Conservation (phyloP, 2,797 vertebrate species). For the Chelmon rostratus region DNA sequence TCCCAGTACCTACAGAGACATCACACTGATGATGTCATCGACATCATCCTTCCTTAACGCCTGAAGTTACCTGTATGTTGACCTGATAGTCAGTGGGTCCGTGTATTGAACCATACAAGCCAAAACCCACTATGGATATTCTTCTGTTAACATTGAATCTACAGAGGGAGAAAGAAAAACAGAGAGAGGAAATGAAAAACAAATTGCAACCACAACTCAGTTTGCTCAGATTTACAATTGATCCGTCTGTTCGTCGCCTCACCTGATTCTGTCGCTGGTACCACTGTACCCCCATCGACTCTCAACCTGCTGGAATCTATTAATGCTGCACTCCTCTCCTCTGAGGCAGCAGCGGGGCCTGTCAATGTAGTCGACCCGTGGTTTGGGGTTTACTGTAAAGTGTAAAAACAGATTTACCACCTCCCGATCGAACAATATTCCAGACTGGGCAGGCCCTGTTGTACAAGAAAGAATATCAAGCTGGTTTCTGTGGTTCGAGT, state of each 20-base stretch:
- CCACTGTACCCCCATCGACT: conserved; percentile 99
- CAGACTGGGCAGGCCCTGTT: conserved; percentile 95
- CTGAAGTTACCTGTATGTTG: conserved; percentile 93
- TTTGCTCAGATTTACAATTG: not conserved
- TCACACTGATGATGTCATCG: too few species aligned
- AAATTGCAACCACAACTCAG: not conserved
- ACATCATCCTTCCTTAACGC: too few species aligned
- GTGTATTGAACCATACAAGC: conserved; percentile 98
- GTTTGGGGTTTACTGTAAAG: conserved; percentile 99
- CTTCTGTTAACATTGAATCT: conserved; percentile 97
- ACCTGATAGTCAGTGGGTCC: conserved; percentile 98
- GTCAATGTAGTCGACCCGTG: conserved; percentile 97
- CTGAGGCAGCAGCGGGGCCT: conserved; percentile 96
- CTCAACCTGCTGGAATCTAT: conserved; percentile 98
- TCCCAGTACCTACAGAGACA: too few species aligned
- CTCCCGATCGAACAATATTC: conserved; percentile 94
- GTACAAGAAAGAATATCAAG: conserved; percentile 85
- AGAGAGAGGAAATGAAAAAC: not conserved
- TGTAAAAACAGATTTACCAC: conserved; percentile 98
- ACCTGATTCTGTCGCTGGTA: conserved; percentile 98
- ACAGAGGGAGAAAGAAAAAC: conserved; percentile 35
- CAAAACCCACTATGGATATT: conserved; percentile 98
- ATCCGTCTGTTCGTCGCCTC: conserved; percentile 25
- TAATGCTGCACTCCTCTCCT: conserved; percentile 98
- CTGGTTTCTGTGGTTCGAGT: conserved; percentile 77